Percentiles rank a stretch among this genome's conserved stretches.
Evolutionary conservation across 2,888 invertebrate species (phyloP).

Genomic region (Spilosoma lubricipeda): DNA sequence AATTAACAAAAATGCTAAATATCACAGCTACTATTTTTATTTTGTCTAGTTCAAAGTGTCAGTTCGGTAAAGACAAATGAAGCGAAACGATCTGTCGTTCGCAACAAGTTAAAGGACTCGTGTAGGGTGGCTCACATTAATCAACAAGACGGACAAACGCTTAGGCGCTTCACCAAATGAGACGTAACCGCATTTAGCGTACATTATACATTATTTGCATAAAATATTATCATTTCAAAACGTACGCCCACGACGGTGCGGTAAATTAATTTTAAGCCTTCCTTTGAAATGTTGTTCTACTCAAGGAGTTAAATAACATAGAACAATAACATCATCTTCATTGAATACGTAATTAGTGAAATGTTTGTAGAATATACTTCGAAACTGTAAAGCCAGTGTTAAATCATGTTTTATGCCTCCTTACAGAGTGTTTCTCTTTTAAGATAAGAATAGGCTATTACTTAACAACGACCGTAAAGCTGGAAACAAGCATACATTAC

Average conservation of each 20-base stretch:
- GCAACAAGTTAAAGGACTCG: slow-evolving; percentile 72
- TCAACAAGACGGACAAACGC: slow-evolving; percentile 68
- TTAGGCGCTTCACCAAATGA: slow-evolving; percentile 56
- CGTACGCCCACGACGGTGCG: slow-evolving; percentile 11
- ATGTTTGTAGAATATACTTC: slow-evolving; percentile 13
- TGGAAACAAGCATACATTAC: slow-evolving; percentile 5
- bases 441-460: slow-evolving; percentile 18
- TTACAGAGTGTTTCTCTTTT: slow-evolving; percentile 18
- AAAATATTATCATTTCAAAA: slow-evolving; percentile 24
- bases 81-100: slow-evolving; percentile 63
- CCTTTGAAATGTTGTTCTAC: slow-evolving; percentile 16
- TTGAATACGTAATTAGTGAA: slow-evolving; percentile 18
- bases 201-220: slow-evolving; percentile 1
- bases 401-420: slow-evolving; percentile 14
- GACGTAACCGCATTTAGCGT: slow-evolving; percentile 39
- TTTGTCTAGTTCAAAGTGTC: slow-evolving; percentile 54
- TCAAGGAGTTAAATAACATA: slow-evolving; percentile 13
- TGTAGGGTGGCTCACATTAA: slow-evolving; percentile 69
- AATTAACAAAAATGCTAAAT: slow-evolving; percentile 58
- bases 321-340: slow-evolving; percentile 13
- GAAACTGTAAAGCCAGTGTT: slow-evolving; percentile 12
- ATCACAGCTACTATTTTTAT: slow-evolving; percentile 66
- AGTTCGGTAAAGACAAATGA: slow-evolving; percentile 58
- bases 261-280: slow-evolving; percentile 28
- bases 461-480: slow-evolving; percentile 14